Conservation (phyloP, 2,113 vertebrate species). For the Gymnocephalus cernua region DNA sequence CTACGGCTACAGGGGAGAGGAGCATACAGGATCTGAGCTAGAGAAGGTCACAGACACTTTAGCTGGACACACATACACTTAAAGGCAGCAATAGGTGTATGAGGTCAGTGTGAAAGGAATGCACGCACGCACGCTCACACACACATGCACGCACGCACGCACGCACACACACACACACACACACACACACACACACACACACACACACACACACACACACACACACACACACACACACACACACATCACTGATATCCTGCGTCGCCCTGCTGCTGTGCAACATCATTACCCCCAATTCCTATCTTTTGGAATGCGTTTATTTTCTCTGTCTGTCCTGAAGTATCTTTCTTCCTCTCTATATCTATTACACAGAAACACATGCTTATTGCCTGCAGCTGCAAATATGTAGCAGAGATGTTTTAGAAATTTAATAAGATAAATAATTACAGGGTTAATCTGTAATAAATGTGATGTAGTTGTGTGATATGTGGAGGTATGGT, state of each 20-base stretch:
- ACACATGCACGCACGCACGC: slow-evolving; percentile 13
- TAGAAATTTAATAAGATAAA: not conserved
- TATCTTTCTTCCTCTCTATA: not conserved
- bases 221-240: not conserved
- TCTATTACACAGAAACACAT: not conserved
- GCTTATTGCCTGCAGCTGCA: not conserved
- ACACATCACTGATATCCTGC: slow-evolving; percentile 8
- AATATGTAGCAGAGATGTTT: not conserved
- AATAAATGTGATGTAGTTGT: not conserved
- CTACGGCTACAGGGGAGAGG: not conserved
- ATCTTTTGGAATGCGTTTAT: slow-evolving; percentile 34
- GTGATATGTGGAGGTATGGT: not conserved
- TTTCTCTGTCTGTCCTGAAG: slow-evolving; percentile 35
- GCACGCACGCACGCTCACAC: slow-evolving; percentile 20
- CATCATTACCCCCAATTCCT: slow-evolving; percentile 58
- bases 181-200: not conserved
- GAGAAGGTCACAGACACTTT: not conserved
- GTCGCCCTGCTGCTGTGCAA: slow-evolving; percentile 41
- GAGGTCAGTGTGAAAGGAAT: slow-evolving; percentile 33
- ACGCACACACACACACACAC: not conserved
- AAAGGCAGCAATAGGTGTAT: not conserved
- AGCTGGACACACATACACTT: slow-evolving; percentile 13
- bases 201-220: no score
- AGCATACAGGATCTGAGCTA: not conserved
- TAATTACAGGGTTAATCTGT: not conserved